These are phyloP conservation scores for Drosophila gaucha DNA, from an alignment of 2,888 invertebrate species.

Conservation along the genomic window DNA sequence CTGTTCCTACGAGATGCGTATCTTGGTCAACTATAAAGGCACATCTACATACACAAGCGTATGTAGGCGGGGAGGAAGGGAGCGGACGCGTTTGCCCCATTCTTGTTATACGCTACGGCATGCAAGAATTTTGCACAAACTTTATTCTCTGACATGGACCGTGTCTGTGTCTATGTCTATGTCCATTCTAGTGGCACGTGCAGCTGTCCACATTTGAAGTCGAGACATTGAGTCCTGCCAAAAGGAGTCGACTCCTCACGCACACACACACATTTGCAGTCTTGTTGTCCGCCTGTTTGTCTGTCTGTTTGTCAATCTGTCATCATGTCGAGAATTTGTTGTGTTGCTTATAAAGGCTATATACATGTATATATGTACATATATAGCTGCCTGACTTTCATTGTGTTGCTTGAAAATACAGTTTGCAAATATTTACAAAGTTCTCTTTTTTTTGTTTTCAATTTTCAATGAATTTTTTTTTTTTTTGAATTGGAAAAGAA, in stretches of 20 bases:
- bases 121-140: conserved; percentile 37
- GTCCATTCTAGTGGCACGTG: conserved; percentile 45
- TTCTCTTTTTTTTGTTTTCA: background rate
- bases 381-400: conserved; percentile 24
- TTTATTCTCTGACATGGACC: conserved; percentile 42
- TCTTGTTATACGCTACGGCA: conserved; percentile 10
- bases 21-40: conserved; percentile 59
- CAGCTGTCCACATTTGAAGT: conserved; percentile 35
- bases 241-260: conserved; percentile 45
- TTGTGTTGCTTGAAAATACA: conserved; percentile 23
- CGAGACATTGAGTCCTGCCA: conserved; percentile 31
- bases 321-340: conserved; percentile 42
- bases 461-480: background rate
- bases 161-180: conserved; percentile 22
- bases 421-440: conserved; percentile 21
- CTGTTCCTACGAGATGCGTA: conserved; percentile 67
- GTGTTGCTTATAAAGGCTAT: conserved; percentile 50
- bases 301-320: conserved; percentile 46
- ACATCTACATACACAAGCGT: conserved; percentile 40
- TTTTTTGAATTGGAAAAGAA: conserved; percentile 2
- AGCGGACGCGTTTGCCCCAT: background rate
- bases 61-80: background rate
- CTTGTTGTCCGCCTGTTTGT: conserved; percentile 26
- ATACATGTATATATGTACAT: background rate
- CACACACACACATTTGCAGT: background rate